Percentiles rank a stretch among this genome's conserved stretches.
Conservation (phyloP, 2,113 vertebrate genomes). For the Gavialis gangeticus region DNA sequence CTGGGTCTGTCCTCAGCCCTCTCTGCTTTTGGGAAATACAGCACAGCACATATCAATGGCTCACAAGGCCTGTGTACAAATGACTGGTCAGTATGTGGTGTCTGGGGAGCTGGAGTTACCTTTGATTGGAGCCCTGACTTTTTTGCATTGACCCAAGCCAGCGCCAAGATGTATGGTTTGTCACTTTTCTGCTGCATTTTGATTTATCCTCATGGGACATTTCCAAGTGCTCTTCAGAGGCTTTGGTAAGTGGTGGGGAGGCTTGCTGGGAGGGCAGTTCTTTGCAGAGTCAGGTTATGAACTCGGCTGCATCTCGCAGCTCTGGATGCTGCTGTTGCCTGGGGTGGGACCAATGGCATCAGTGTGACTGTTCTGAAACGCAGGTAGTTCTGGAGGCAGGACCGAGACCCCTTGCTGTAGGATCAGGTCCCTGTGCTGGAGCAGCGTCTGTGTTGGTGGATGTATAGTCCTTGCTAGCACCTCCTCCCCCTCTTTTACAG, state of each 20-base stretch:
- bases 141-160: not conserved
- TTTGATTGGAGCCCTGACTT: not conserved
- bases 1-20: not conserved
- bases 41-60: too few relatives aligned
- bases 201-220: not conserved
- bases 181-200: not conserved
- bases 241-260: too few relatives aligned
- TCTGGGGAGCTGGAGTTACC: not conserved
- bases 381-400: conserved; percentile 11
- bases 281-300: not conserved
- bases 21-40: not conserved
- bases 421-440: not conserved
- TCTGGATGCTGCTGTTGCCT: not conserved
- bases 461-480: not conserved
- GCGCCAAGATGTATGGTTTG: not conserved
- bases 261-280: not conserved
- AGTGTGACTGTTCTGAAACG: not conserved
- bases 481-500: not conserved
- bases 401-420: not conserved
- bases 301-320: not conserved
- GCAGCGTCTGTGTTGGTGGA: not conserved
- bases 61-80: not conserved
- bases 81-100: not conserved
- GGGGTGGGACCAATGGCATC: not conserved
- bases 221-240: not conserved